Evolutionary conservation across 1,140 invertebrate species (phyloP).

Genomic region (Gonioctena quinquepunctata): DNA sequence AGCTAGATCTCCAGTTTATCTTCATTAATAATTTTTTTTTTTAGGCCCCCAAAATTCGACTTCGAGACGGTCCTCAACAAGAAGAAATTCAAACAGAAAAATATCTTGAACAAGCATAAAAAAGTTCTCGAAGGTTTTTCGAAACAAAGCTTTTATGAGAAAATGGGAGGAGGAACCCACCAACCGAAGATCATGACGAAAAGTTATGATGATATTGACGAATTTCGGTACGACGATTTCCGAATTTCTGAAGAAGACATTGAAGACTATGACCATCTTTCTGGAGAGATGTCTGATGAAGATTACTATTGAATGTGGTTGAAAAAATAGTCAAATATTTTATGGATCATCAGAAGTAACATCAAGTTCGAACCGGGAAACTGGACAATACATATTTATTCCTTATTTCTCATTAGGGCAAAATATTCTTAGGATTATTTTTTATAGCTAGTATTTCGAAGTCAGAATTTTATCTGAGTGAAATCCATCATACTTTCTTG

Average conservation of each 20-base stretch:
- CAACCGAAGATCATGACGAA: background rate
- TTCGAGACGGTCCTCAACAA: constrained; percentile 38
- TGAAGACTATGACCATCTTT: constrained; percentile 17
- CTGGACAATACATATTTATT: too few relatives aligned
- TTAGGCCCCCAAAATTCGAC: constrained; percentile 48
- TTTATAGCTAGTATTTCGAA: too few relatives aligned
- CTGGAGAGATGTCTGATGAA: constrained; percentile 2
- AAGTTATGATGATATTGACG: background rate
- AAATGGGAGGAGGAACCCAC: background rate
- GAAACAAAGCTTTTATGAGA: constrained; percentile 3
- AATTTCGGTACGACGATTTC: constrained; percentile 8
- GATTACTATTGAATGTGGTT: constrained; percentile 5
- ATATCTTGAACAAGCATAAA: constrained; percentile 36
- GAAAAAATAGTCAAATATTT: too few relatives aligned
- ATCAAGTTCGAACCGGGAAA: too few relatives aligned
- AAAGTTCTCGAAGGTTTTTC: constrained; percentile 35
- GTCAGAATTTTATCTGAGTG: too few relatives aligned
- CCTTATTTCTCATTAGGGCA: too few relatives aligned
- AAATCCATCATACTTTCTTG: too few relatives aligned
- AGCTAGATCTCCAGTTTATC: too few relatives aligned
- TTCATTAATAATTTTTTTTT: too few relatives aligned
- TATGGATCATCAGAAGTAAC: too few relatives aligned
- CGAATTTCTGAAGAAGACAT: constrained; percentile 6
- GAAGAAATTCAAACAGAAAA: constrained; percentile 40
- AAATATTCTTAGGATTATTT: too few relatives aligned